phyloP scores from a whole-genome alignment of 2,113 vertebrate species.

The Rattus rattus region DNA sequence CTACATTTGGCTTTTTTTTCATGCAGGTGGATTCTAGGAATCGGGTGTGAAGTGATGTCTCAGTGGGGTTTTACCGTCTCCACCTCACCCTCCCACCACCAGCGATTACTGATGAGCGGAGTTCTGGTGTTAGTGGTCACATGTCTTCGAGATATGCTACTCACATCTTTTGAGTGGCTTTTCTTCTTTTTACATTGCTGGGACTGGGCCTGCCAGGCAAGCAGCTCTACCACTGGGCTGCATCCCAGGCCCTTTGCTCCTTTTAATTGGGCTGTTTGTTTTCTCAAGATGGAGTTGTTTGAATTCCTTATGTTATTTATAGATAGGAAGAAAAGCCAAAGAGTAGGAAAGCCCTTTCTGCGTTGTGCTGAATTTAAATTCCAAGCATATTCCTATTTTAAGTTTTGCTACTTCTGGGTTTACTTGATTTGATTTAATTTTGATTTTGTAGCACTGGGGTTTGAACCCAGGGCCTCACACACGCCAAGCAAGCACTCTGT shows the following conservation, averaged over 20 bases:
- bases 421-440: neutral
- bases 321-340: constrained; percentile 6
- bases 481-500: neutral
- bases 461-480: neutral
- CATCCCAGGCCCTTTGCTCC: neutral
- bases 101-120: neutral
- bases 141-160: neutral
- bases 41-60: neutral
- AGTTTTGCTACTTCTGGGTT: neutral
- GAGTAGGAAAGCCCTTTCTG: neutral
- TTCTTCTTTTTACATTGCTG: neutral
- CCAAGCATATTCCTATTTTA: neutral
- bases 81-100: accelerated
- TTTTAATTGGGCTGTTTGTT: neutral
- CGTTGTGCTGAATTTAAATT: neutral
- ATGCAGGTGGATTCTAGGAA: neutral
- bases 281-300: neutral
- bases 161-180: neutral
- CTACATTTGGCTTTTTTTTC: neutral
- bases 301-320: neutral
- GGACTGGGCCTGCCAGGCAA: neutral
- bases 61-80: neutral
- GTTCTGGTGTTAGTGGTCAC: neutral
- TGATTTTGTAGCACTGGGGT: neutral
- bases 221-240: neutral